A percentile compares a stretch with the other conserved stretches of the same genome.
phyloP scores from a whole-genome alignment of 1,140 invertebrate genomes.

The Apis laboriosa region DNA sequence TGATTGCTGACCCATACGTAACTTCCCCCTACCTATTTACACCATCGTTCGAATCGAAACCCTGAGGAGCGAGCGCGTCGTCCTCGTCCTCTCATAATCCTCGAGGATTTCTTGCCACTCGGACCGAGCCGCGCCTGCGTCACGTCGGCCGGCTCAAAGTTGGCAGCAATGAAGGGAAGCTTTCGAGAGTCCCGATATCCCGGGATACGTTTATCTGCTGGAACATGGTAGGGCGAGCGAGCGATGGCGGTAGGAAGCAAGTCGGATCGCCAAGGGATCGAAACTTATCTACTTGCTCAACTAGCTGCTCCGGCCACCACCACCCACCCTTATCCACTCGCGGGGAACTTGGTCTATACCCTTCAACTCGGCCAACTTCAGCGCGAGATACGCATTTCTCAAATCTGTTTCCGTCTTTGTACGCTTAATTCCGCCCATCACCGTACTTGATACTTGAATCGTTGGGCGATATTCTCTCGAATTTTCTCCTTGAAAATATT shows the following conservation, averaged over 20 bases:
- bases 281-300: conserved; percentile 80
- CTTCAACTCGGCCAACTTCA: conserved; percentile 73
- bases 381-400: conserved; percentile 75
- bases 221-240: conserved; percentile 61
- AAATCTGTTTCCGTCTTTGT: conserved; percentile 70
- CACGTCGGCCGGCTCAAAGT: conserved; percentile 55
- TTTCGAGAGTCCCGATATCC: conserved; percentile 59
- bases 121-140: conserved; percentile 37
- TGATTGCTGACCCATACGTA: conserved; percentile 33
- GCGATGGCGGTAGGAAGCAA: conserved; percentile 65
- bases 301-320: conserved; percentile 75
- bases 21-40: conserved; percentile 32
- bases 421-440: conserved; percentile 4
- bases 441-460: too few relatives aligned
- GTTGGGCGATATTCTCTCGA: too few relatives aligned
- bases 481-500: too few relatives aligned
- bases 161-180: conserved; percentile 50
- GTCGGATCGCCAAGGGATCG: conserved; percentile 77
- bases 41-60: background rate
- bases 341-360: conserved; percentile 69
- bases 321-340: conserved; percentile 74
- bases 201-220: conserved; percentile 68
- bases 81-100: conserved; percentile 54
- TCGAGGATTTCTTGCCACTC: conserved; percentile 51
- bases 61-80: background rate